A percentile compares a stretch with the other conserved stretches of the same genome.
Conservation (phyloP, 1,140 invertebrate genomes). For the Trachymyrmex cornetzi region DNA sequence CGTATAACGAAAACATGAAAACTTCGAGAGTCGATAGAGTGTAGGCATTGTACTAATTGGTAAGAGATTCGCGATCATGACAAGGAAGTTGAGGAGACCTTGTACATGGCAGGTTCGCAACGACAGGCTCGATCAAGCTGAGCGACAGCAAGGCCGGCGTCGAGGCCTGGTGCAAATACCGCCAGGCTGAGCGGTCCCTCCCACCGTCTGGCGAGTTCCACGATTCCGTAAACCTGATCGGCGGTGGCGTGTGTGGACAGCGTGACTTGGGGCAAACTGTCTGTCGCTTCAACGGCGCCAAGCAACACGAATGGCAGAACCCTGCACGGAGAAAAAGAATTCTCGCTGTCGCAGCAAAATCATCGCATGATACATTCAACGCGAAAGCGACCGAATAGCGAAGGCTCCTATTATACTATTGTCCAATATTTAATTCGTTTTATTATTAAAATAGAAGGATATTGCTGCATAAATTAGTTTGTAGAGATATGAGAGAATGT, state of each 20-base stretch:
- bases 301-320: conserved; percentile 89
- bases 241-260: conserved; percentile 92
- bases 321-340: conserved; percentile 68
- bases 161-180: conserved; percentile 90
- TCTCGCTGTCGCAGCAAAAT: conserved; percentile 14
- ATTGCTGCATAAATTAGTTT: not conserved
- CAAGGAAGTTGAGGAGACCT: conserved; percentile 80
- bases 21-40: not conserved
- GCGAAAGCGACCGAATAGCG: not conserved
- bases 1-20: not conserved
- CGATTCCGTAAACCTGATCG: conserved; percentile 91
- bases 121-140: conserved; percentile 89
- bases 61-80: conserved; percentile 1
- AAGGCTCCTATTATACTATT: not conserved
- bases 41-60: not conserved
- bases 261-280: conserved; percentile 85
- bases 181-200: conserved; percentile 92
- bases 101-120: conserved; percentile 90
- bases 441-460: not conserved
- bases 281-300: conserved; percentile 79
- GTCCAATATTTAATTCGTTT: not conserved
- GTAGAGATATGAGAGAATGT: not conserved
- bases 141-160: conserved; percentile 89
- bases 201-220: conserved; percentile 90
- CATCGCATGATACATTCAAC: not conserved